Base-by-base conservation (phyloP, 2,113 vertebrate genomes). In the Microcebus ravelobensis region DNA sequence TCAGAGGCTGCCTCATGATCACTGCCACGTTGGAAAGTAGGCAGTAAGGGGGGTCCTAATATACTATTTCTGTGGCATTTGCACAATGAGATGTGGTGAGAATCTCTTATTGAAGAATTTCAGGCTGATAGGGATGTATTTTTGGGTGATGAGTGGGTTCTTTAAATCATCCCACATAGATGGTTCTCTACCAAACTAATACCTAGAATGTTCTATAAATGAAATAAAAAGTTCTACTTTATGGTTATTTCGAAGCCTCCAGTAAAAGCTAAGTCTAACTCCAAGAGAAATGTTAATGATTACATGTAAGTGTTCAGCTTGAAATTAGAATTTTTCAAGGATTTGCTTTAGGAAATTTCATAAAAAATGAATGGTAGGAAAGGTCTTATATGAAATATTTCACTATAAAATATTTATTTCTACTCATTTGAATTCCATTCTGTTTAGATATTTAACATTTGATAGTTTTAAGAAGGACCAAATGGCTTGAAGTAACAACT, bases 401-500 rank as follows among this genome's bases (percentile, higher is more conserved):
- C 67, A 94, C 61, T 83, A 86, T 52, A 91, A 93, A 96, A 95
- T 42, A 95, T 63, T 98, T 95, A 95, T 98, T 96, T 97, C 95
- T 42, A 98, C 63, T 88, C 83, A 93, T 95, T 97, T 85, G 70
- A 93, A 98, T 81, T 76, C 45, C 57, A 92, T 95, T 98, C 92
- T 96, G 94, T 96, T 95, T 96, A 94, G 63, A 67, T 97, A 94
- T 82, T 97, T 96, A 92, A 15, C 96, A 88, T 82, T 97, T 74
- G 84, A 90, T 92, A 91, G 94, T 98, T 98, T 97, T 91, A 91
- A 96, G 96, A 94, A 93, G 74, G 36, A 96, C 74, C 84, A 97
- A 97, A 95, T 96, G 91, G 89, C 84, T 96, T 79, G 57, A 87
- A 96, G 86, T 91, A 93, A 96, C 91, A 96, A 96, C 71, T 96